Base-by-base conservation (phyloP, 2,113 vertebrate genomes). In the Colaptes auratus region DNA sequence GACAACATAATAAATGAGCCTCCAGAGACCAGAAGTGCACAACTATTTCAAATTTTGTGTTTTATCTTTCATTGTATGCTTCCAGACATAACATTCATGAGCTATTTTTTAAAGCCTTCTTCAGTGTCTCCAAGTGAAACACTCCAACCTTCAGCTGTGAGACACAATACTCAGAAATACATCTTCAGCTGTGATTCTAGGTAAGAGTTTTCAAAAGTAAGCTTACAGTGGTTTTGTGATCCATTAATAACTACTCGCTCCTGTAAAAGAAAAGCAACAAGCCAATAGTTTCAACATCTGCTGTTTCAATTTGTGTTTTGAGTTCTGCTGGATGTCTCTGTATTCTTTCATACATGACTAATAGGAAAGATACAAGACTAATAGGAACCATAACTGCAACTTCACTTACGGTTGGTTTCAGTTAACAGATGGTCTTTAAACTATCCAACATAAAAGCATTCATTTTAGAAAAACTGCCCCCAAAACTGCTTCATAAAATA, bases 361-460 rank as follows among this genome's bases (percentile, higher is more conserved):
- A 98, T 97, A 97, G 97, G 95, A 97, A 97, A 98, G 97, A 98
- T 97, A 98, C 95, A 97, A 96, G 92, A 95, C 96, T 97, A 98
- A 98, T 97, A 97, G 94, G 95, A 98, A 98, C 98, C 97, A 98
- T 93, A 96, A 95, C 96, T 97, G 94, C 91, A 96, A 96, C 95
- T 96, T 97, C 87, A 55, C 95, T 96, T 96, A 97, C 31, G 94
- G 94, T 97, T 97, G 97, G 97, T 98, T 97, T 97, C 97, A 95
- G 95, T 98, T 98, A 98, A 97, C 98, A 97, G 97, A 96, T 97
- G 97, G 96, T 97, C 97, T 98, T 98, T 97, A 97, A 98, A 98
- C 97, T 96, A 97, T 89, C 91, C 96, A 97, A 98, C 98, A 98
- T 97, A 97, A 98, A 98, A 98, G 97, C 96, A 95, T 96, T 96